Conservation (phyloP, 2,113 vertebrate species). For the Amblyornis subalaris region DNA sequence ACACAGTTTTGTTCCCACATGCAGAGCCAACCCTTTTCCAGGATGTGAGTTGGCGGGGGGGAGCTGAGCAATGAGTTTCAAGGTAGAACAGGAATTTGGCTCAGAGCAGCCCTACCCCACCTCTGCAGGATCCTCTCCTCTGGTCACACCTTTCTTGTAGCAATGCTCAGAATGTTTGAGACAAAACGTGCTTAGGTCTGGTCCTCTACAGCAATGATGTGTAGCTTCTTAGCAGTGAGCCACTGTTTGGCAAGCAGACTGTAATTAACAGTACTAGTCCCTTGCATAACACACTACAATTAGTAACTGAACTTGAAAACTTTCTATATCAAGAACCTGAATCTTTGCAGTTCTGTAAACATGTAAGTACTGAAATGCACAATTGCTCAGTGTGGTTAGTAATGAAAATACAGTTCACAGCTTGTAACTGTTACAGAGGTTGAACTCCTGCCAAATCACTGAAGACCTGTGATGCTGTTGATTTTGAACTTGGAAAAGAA, state of each 20-base stretch:
- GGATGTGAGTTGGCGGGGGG: not conserved
- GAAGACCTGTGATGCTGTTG: not conserved
- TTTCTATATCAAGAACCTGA: not conserved
- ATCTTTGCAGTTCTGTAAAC: not conserved
- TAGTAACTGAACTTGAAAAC: not conserved
- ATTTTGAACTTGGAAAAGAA: not conserved
- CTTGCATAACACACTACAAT: not conserved
- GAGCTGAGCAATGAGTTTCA: not conserved
- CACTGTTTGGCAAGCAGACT: not conserved
- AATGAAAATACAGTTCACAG: not conserved
- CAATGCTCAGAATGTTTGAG: not conserved
- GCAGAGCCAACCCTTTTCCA: not conserved
- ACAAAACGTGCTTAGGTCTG: not conserved
- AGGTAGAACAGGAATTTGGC: not conserved
- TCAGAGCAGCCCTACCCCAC: not conserved
- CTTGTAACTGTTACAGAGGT: not conserved
- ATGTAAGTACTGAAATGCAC: not conserved
- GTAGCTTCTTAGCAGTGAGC: not conserved
- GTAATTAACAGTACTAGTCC: not conserved
- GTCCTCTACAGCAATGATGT: not conserved
- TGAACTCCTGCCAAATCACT: not conserved
- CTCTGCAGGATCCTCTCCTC: not conserved
- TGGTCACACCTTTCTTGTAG: not conserved
- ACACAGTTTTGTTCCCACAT: not conserved
- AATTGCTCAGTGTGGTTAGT: not conserved